phyloP scores from a whole-genome alignment of 2,113 vertebrate genomes.

The Pelvicachromis taeniatus region DNA sequence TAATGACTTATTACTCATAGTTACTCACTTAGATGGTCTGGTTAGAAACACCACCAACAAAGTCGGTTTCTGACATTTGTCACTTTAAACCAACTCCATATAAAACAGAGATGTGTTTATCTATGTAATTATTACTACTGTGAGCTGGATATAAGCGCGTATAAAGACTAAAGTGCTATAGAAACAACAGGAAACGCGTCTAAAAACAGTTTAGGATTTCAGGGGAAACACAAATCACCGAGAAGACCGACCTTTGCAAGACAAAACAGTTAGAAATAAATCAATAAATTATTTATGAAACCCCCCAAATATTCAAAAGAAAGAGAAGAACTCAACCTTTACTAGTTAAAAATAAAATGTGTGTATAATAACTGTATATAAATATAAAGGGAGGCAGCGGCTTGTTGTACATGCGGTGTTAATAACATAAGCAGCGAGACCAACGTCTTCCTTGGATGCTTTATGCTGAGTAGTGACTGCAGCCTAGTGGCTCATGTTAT shows the following conservation, averaged over 20 bases:
- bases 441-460: neutral
- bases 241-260: fast-evolving
- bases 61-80: neutral
- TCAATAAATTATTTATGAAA: neutral
- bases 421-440: neutral
- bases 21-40: neutral
- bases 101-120: neutral
- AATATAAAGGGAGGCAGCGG: neutral
- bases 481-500: neutral
- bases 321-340: neutral
- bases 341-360: neutral
- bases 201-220: fast-evolving
- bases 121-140: fast-evolving
- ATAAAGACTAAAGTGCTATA: fast-evolving
- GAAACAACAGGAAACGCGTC: neutral
- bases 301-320: fast-evolving
- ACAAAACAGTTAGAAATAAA: neutral
- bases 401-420: neutral
- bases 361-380: neutral
- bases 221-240: neutral
- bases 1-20: neutral
- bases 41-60: fast-evolving
- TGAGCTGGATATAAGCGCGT: neutral
- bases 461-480: neutral
- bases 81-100: fast-evolving